Evolutionary conservation across 2,797 vertebrate species (phyloP).

Genomic region (Lacerta viridis): DNA sequence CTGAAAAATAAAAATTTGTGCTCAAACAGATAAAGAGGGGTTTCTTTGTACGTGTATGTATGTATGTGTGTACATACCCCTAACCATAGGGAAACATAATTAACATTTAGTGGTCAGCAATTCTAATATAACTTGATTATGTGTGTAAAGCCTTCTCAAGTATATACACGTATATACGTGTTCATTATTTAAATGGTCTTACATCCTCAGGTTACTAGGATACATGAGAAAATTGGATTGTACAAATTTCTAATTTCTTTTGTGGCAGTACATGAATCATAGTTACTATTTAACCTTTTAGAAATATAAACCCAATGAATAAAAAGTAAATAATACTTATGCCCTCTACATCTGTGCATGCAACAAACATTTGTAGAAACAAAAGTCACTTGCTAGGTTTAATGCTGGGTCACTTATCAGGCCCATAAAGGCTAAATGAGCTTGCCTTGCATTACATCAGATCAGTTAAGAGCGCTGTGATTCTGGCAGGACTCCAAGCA

Average conservation of each 20-base stretch:
- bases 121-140: too few relatives aligned
- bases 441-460: not conserved
- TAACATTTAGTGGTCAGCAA: too few relatives aligned
- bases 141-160: not conserved
- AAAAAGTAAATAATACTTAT: not conserved
- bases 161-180: not conserved
- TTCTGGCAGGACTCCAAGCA: not conserved
- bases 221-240: not conserved
- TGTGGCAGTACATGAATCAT: not conserved
- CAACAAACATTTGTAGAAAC: not conserved
- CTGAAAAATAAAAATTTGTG: too few relatives aligned
- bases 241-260: not conserved
- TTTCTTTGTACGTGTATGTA: too few relatives aligned
- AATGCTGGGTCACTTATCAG: constrained; percentile 12
- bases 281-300: not conserved
- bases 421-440: not conserved
- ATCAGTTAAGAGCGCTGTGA: not conserved
- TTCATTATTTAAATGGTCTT: not conserved
- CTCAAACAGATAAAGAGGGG: too few relatives aligned
- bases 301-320: not conserved
- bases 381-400: constrained; percentile 16
- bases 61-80: too few relatives aligned
- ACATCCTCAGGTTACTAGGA: not conserved
- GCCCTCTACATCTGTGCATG: not conserved
- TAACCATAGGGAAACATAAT: too few relatives aligned